A percentile compares a stretch with the other conserved stretches of the same genome.
phyloP scores from a whole-genome alignment of 2,113 vertebrate species.

The Synchiropus splendidus region DNA sequence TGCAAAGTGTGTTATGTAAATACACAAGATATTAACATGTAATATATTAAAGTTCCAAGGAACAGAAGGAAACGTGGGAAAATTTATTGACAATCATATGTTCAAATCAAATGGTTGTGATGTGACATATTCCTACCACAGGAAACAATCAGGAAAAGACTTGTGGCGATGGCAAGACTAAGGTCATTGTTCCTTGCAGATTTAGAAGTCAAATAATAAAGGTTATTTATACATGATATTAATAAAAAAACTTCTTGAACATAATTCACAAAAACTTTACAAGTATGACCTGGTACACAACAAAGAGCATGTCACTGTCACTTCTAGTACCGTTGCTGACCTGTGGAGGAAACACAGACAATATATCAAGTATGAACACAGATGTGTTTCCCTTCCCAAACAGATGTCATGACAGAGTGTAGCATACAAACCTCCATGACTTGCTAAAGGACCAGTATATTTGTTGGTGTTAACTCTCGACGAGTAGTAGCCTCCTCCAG shows the following conservation, averaged over 20 bases:
- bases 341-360: conserved; percentile 28
- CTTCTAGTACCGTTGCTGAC: conserved; percentile 33
- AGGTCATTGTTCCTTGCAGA: neutral
- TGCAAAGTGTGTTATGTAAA: no score
- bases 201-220: neutral
- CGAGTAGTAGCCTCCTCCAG: neutral
- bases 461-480: neutral
- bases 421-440: neutral
- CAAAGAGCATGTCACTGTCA: neutral
- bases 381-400: neutral
- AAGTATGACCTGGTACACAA: neutral
- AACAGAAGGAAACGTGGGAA: neutral
- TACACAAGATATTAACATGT: no score
- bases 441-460: neutral
- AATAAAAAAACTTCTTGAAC: neutral
- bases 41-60: neutral
- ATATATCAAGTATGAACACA: neutral
- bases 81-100: neutral
- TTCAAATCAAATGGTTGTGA: neutral
- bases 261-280: neutral
- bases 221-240: no score
- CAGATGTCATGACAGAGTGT: neutral
- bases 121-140: neutral
- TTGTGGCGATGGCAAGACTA: neutral
- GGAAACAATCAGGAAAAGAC: neutral